phyloP scores from a whole-genome alignment of 2,113 vertebrate species.

The Salminus brasiliensis region DNA sequence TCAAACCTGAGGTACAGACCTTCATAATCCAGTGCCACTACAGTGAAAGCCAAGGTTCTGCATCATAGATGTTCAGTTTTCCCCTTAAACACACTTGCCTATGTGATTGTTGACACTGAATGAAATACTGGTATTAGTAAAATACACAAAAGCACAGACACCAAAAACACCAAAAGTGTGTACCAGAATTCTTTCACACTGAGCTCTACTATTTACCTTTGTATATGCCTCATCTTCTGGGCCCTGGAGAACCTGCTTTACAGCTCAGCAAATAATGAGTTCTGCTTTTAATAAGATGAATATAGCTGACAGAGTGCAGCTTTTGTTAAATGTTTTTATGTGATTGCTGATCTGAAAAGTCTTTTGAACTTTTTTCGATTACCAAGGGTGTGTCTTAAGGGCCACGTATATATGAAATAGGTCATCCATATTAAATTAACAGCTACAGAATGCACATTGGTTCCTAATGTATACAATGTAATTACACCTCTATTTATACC shows the following conservation, averaged over 20 bases:
- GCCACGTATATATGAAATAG: neutral
- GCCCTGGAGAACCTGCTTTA: conserved; percentile 16
- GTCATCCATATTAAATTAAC: neutral
- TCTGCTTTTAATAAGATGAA: neutral
- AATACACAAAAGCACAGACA: too few relatives aligned
- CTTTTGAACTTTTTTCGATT: neutral
- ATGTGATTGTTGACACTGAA: too few relatives aligned
- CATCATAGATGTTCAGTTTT: too few relatives aligned
- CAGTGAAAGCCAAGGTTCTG: too few relatives aligned
- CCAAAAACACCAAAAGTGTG: neutral
- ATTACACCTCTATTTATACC: neutral
- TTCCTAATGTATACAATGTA: neutral
- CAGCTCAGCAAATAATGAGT: neutral
- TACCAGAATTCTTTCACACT: neutral
- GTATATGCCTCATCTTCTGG: neutral
- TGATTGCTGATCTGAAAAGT: neutral
- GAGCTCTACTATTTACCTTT: neutral
- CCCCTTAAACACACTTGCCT: too few relatives aligned
- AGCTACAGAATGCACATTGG: neutral
- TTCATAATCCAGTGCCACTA: neutral
- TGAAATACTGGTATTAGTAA: too few relatives aligned
- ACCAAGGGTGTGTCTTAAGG: neutral
- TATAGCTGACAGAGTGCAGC: neutral
- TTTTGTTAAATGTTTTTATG: neutral
- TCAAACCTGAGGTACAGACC: conserved; percentile 92